Evolutionary conservation across 2,113 vertebrate genomes (phyloP).

Genomic region (Calcarius ornatus): DNA sequence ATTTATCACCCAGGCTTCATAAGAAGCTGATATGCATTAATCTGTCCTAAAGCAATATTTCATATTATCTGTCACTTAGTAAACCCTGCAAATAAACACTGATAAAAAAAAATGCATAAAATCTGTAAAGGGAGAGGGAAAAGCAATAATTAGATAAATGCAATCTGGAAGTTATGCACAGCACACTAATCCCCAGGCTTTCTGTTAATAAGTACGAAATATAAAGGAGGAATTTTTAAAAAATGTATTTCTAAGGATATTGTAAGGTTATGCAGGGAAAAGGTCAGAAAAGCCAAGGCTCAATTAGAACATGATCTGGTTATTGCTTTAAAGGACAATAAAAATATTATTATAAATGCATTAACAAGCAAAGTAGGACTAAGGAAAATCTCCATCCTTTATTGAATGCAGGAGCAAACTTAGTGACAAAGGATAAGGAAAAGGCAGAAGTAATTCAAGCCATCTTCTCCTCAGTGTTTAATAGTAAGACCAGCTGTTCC

Average conservation of each 20-base stretch:
- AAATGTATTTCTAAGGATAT: not conserved
- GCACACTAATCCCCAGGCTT: not conserved
- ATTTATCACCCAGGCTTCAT: conserved; percentile 10
- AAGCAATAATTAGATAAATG: not conserved
- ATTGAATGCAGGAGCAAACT: not conserved
- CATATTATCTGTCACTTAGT: not conserved
- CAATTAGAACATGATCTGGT: not conserved
- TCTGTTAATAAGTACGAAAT: not conserved
- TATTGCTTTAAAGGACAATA: not conserved
- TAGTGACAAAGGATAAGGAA: not conserved
- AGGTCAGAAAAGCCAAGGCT: not conserved
- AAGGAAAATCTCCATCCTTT: not conserved
- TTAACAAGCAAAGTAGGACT: not conserved
- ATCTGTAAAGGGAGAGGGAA: not conserved
- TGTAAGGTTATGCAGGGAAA: not conserved
- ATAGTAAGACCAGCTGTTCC: not conserved
- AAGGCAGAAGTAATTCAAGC: not conserved
- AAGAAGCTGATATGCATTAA: not conserved
- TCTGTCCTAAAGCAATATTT: not conserved
- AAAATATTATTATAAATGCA: not conserved
- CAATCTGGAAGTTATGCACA: not conserved
- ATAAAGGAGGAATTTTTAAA: not conserved
- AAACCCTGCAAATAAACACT: not conserved
- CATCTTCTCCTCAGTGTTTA: not conserved
- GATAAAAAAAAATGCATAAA: not conserved